Evolutionary conservation across 2,888 invertebrate genomes (phyloP).

Genomic region (Cephus rjabovi): DNA sequence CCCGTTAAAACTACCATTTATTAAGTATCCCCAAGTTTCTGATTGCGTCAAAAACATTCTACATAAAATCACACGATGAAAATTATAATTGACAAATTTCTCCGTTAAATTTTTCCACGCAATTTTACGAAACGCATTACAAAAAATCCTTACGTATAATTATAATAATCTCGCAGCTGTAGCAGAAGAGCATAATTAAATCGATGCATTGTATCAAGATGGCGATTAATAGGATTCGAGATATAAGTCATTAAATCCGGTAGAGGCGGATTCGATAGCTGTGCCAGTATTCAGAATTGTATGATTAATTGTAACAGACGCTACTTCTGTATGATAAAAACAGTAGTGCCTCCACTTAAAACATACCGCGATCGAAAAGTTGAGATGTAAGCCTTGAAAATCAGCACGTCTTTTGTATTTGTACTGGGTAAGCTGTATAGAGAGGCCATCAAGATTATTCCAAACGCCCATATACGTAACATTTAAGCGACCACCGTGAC

Average conservation of each 20-base stretch:
- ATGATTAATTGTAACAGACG: neutral
- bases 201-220: slow-evolving; percentile 74
- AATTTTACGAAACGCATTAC: neutral
- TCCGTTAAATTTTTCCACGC: neutral
- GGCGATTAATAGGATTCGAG: slow-evolving; percentile 67
- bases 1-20: slow-evolving; percentile 51
- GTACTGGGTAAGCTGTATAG: slow-evolving; percentile 40
- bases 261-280: slow-evolving; percentile 43
- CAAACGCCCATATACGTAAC: slow-evolving; percentile 49
- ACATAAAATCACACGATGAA: neutral
- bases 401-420: slow-evolving; percentile 52
- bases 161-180: slow-evolving; percentile 74
- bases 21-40: slow-evolving; percentile 50
- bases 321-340: neutral
- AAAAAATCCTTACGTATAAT: slow-evolving; percentile 71
- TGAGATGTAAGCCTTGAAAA: slow-evolving; percentile 44
- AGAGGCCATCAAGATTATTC: slow-evolving; percentile 35
- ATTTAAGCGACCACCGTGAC: slow-evolving; percentile 46
- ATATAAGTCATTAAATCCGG: slow-evolving; percentile 64
- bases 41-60: slow-evolving; percentile 46
- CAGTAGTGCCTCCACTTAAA: neutral
- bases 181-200: slow-evolving; percentile 73
- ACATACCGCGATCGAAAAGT: slow-evolving; percentile 46
- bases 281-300: neutral
- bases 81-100: neutral